phyloP scores from a whole-genome alignment of 2,888 invertebrate genomes.

The Amorpha juglandis region DNA sequence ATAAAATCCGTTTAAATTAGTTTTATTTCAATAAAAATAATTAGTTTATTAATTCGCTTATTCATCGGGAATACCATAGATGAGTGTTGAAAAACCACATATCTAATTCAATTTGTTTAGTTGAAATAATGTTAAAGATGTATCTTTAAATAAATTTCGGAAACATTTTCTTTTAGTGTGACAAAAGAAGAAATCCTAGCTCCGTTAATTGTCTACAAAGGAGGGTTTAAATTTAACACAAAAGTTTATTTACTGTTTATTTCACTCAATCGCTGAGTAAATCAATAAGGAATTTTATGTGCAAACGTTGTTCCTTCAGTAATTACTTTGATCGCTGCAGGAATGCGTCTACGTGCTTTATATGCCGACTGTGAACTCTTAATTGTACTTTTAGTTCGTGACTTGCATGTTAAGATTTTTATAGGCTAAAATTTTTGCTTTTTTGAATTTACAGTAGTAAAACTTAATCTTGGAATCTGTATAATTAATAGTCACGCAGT shows the following conservation, averaged over 20 bases:
- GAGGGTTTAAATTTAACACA: constrained; percentile 4
- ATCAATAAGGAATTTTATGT: constrained; percentile 56
- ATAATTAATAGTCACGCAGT: background rate
- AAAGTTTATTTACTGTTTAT: background rate
- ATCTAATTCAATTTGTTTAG: background rate
- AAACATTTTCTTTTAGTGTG: background rate
- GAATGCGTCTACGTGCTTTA: constrained; percentile 68
- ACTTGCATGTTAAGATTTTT: constrained; percentile 62
- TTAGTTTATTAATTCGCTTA: background rate
- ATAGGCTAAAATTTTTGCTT: constrained; percentile 44
- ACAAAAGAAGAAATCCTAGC: constrained; percentile 6
- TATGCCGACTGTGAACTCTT: constrained; percentile 71
- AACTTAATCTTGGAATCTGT: background rate
- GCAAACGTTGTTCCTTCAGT: constrained; percentile 50
- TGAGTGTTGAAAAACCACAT: background rate
- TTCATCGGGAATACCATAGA: background rate
- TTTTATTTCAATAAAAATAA: too few relatives aligned
- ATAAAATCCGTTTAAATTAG: too few relatives aligned
- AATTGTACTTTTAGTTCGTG: constrained; percentile 74
- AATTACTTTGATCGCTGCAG: constrained; percentile 57
- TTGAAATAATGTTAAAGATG: background rate
- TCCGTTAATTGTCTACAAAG: constrained; percentile 14
- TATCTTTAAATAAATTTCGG: background rate
- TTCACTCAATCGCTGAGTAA: constrained; percentile 31
- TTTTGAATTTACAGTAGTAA: background rate